phyloP scores from a whole-genome alignment of 1,140 invertebrate species.

The Cryptotermes secundus region DNA sequence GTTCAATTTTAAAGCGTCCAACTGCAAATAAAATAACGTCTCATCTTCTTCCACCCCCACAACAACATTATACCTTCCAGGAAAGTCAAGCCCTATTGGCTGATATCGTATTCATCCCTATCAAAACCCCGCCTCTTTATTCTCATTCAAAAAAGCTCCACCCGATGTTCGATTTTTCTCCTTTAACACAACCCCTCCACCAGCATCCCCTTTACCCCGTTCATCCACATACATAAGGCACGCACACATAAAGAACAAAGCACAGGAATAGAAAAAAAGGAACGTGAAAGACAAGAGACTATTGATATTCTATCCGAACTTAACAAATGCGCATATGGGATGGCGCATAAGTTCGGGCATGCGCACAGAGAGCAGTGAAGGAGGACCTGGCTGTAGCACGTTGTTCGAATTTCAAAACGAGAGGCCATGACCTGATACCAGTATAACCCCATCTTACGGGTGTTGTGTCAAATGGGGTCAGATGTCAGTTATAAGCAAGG shows the following conservation, averaged over 20 bases:
- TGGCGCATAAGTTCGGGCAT: background rate
- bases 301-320: conserved; percentile 5
- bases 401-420: background rate
- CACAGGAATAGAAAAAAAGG: background rate
- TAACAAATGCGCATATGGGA: conserved; percentile 12
- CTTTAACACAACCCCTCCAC: conserved; percentile 7
- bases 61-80: background rate
- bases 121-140: background rate
- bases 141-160: conserved; percentile 17
- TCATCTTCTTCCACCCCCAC: background rate
- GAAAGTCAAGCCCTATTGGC: background rate
- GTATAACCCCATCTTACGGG: background rate
- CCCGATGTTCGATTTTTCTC: conserved; percentile 4
- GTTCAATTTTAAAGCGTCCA: background rate
- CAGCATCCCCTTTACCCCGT: background rate
- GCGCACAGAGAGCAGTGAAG: background rate
- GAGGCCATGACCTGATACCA: background rate
- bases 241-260: background rate
- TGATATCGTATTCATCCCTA: conserved; percentile 19
- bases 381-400: background rate
- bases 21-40: background rate
- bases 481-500: background rate
- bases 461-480: background rate
- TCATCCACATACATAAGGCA: background rate
- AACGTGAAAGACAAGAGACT: conserved; percentile 7